These are phyloP conservation scores for Psilopsiagon aurifrons DNA, from an alignment of 2,113 vertebrate genomes.

Conservation along the genomic window DNA sequence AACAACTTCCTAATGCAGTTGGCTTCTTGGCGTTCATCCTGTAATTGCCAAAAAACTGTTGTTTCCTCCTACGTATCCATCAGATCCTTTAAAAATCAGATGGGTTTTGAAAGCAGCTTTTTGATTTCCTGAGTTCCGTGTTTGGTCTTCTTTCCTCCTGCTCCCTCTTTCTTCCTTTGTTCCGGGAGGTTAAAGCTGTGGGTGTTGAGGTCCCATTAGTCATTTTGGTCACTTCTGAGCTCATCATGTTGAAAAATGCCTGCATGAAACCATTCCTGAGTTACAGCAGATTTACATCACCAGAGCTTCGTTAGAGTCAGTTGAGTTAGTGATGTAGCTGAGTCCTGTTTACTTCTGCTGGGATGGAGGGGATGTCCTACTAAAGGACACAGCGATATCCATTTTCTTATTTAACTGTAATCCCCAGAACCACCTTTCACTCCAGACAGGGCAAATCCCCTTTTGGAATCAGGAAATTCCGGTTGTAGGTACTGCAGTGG, in stretches of 20 bases:
- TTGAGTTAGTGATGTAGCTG: neutral
- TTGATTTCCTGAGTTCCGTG: neutral
- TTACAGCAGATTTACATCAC: neutral
- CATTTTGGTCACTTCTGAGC: slow-evolving; percentile 36
- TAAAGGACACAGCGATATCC: neutral
- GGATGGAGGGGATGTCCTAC: neutral
- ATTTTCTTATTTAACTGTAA: neutral
- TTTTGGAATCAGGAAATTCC: neutral
- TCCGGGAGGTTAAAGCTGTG: slow-evolving; percentile 51
- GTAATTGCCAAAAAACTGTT: neutral
- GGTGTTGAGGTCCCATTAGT: slow-evolving; percentile 53
- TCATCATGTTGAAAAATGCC: neutral
- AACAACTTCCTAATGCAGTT: neutral
- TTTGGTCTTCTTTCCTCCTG: slow-evolving; percentile 34
- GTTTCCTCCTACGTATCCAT: neutral
- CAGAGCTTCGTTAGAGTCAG: neutral
- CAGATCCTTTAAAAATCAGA: neutral
- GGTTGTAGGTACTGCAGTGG: neutral
- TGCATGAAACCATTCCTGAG: neutral
- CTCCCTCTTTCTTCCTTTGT: slow-evolving; percentile 40
- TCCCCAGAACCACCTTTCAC: neutral
- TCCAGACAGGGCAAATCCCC: neutral
- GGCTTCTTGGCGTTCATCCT: neutral
- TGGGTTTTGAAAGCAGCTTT: slow-evolving; percentile 22
- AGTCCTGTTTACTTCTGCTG: neutral